Percentiles rank a stretch among this genome's conserved stretches.
Conservation (phyloP, 2,113 vertebrate genomes). For the Centropus unirufus region DNA sequence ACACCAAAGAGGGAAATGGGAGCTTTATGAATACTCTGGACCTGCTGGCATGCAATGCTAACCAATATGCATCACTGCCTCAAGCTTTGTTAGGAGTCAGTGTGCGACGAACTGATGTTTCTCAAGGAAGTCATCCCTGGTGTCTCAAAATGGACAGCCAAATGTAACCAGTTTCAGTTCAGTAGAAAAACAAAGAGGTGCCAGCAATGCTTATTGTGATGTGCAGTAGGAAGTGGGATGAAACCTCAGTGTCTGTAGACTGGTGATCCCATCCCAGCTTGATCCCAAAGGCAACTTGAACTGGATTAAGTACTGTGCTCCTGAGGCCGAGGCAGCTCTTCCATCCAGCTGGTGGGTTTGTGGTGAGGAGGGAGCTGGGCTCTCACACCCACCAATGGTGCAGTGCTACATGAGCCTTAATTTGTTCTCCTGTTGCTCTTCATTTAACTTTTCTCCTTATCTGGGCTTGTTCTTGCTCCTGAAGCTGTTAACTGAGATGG, state of each 20-base stretch:
- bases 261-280: neutral
- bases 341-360: fast-evolving
- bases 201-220: neutral
- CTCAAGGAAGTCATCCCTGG: neutral
- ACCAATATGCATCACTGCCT: too few relatives aligned
- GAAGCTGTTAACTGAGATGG: neutral
- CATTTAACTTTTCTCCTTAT: neutral
- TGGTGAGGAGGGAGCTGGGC: neutral
- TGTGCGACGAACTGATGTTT: neutral
- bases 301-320: fast-evolving
- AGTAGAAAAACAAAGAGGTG: neutral
- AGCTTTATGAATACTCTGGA: neutral
- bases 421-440: neutral
- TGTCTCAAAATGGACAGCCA: neutral
- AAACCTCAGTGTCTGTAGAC: neutral
- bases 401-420: neutral
- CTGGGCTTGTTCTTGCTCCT: neutral
- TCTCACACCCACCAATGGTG: neutral
- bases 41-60: neutral
- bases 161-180: neutral
- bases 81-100: neutral
- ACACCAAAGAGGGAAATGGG: neutral
- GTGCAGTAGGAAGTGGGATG: neutral
- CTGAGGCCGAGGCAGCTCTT: neutral
- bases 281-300: neutral